Base-by-base conservation (phyloP, 2,113 vertebrate genomes). In the Gallinago paraguaiae region DNA sequence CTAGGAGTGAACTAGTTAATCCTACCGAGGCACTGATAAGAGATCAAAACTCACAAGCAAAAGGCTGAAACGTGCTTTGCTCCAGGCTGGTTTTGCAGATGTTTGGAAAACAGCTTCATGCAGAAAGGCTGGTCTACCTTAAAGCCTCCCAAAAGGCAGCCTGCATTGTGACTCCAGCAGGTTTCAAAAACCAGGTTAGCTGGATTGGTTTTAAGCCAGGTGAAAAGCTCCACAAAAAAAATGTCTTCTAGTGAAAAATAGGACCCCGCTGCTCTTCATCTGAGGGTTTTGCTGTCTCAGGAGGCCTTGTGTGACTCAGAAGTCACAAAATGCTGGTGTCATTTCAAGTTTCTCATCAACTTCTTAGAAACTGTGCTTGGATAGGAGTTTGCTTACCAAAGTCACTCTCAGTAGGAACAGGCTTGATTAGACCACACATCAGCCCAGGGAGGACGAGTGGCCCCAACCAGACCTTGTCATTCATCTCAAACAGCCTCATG, bases 201-300 rank as follows among this genome's bases (percentile, higher is more conserved):
- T 18, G 3, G 57, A 59, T 5, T 13, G 13, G 30, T 68, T 92
- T 82, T 23, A 60, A 95, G 48, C 25, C 39, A 51, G 35, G 11
- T 2, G 10, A 74, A 78, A 46, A 75, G 14, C 33, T 43, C 64
- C 2, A 1, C 45, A 41, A 17, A 69, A 92, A 6, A 71, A 90
- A 72, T 1, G 9, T 39, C 18, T 92, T 78, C 24, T 17, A n/a
- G 28, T 16, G 57, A 60, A 72, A 83, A 88, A 48, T 1, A 64
- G 0, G 6, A 64, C 27, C 43, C 39, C 27, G 35, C 6, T 64
- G 17, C 10, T 63, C 10, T 0, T 27, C 39, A 9, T 5, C 25
- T 16, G 25, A 63, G 70, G n/a, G 27, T 67, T 78, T 59, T 0
- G 0, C 30, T 54, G n/a, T 35, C 65, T 64, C 50, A 43, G 20